Evolutionary conservation across 1,140 invertebrate genomes (phyloP), one percentile per base, ranked within the genome.

Genomic region (Anastrepha ludens): DNA sequence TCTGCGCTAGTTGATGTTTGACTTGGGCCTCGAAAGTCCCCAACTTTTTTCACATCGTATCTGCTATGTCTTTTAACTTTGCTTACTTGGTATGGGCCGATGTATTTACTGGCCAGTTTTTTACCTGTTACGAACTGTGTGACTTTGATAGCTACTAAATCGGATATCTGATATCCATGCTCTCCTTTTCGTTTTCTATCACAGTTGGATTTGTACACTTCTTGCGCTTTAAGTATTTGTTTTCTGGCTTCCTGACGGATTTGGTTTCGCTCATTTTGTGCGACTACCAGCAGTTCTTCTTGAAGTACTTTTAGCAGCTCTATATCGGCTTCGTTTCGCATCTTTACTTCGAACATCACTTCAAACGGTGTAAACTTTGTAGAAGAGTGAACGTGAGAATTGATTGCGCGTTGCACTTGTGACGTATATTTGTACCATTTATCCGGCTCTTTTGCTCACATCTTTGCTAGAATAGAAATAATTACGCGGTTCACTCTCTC

Each of bases 71-170:
- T 29, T 29, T 29, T 29, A 29, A 29, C 29, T 29, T 29, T 29
- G 29, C 29, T 29, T 29, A 91, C 70, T 64, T 88, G 55, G 86
- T 93, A 93, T 0, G 92, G 93, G 3, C 92, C 91, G 13, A 93
- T 78, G 88, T 90, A 94, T 86, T 93, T 91, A 15, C 87, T 88
- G 17, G 87, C 58, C 8, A 93, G 44, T 85, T 93, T 93, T 17
- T 90, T 81, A 1, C 91, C 93, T 29, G 89, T 85, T 7, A 89
- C 88, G 88, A 92, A 92, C 47, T 94, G 92, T 0, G 93, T 93
- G 59, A 90, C 81, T 86, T 92, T 91, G 5, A 93, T 93, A 13
- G 91, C 92, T 13, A 93, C 93, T 67, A 92, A 58, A 86, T 94
- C 92, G 41, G 90, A 90, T 39, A 90, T 65, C 44, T 90, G 87